Evolutionary conservation across 2,797 vertebrate species (phyloP), one percentile per base, ranked within the genome.

Genomic region (Ammospiza maritima): DNA sequence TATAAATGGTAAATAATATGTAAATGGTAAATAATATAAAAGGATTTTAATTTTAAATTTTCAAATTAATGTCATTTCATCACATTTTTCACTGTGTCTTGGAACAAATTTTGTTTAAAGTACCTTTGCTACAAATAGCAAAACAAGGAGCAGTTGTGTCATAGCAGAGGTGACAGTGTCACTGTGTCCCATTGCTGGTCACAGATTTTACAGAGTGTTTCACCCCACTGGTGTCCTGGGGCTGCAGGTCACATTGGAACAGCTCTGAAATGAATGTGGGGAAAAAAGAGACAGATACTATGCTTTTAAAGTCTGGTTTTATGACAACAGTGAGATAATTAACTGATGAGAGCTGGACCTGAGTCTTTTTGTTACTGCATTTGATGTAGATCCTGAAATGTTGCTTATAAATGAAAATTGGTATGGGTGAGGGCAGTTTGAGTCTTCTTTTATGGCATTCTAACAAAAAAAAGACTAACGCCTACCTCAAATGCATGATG

Each of bases 201-300:
- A 18, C 60, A 61, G 70, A 57, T 65, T 88, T 88, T 25, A 72
- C 11, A 21, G 32, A 22, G 22, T 25, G 8, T 12, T 9, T 64
- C 25, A 38, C 18, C 18, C 29, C 50, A 7, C 7, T 27, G 36
- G 7, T 38, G 48, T 69, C 57, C 19, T 19, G 16, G 29, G 0
- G 1, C 76, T 61, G 47, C 47, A 65, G 57, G 27, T 54, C 65
- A n/a, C 51, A 8, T 34, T 25, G 21, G 62, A 61, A 51, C 19
- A 75, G 32, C 34, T 61, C 48, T 51, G 5, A 66, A 85, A 90
- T 26, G 2, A 25, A 23, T 21, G 14, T 5, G 27, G 9, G 11
- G 3, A 0, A 0, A 1, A 6, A 53, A 34, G 25, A 64, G 4
- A 26, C 4, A 34, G 65, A 42, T 20, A 67, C 8, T 25, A 1